Conservation (phyloP, 2,888 invertebrate genomes). For the Marronus borbonicus region DNA sequence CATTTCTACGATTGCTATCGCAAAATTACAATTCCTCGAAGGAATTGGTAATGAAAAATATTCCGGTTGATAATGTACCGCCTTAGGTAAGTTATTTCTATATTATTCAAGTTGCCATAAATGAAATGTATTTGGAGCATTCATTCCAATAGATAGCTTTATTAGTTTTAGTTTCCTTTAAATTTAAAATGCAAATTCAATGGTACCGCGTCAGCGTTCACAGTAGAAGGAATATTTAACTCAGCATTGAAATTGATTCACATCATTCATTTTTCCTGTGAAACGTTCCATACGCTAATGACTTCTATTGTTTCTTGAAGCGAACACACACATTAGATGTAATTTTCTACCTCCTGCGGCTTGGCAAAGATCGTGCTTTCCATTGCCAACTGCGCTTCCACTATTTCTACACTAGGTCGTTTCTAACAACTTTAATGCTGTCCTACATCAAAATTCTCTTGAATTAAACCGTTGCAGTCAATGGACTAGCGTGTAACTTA, state of each 20-base stretch:
- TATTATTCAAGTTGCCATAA: neutral
- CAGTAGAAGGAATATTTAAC: neutral
- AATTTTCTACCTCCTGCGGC: constrained; percentile 43
- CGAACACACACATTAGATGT: constrained; percentile 41
- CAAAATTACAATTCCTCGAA: neutral
- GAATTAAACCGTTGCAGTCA: constrained; percentile 24
- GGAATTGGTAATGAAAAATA: neutral
- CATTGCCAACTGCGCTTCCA: constrained; percentile 33
- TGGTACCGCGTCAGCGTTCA: neutral
- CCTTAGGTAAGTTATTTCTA: constrained; percentile 10
- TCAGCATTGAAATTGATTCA: constrained; percentile 10
- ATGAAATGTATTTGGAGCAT: constrained; percentile 15
- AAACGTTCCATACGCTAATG: constrained; percentile 42
- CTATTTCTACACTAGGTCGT: constrained; percentile 26
- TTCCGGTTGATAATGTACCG: neutral
- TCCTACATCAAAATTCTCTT: constrained; percentile 14
- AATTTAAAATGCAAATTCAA: constrained; percentile 32
- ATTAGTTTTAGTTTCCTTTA: constrained; percentile 31
- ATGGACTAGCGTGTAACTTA: constrained; percentile 15
- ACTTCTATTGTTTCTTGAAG: constrained; percentile 43
- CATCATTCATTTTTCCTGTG: constrained; percentile 25
- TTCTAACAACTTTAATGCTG: constrained; percentile 42
- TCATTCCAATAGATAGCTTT: neutral
- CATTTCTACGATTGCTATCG: neutral
- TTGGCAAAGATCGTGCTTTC: constrained; percentile 33